A percentile compares a stretch with the other conserved stretches of the same genome.
Evolutionary conservation across 2,797 vertebrate species (phyloP).

Genomic region (Molossus alvarezi): DNA sequence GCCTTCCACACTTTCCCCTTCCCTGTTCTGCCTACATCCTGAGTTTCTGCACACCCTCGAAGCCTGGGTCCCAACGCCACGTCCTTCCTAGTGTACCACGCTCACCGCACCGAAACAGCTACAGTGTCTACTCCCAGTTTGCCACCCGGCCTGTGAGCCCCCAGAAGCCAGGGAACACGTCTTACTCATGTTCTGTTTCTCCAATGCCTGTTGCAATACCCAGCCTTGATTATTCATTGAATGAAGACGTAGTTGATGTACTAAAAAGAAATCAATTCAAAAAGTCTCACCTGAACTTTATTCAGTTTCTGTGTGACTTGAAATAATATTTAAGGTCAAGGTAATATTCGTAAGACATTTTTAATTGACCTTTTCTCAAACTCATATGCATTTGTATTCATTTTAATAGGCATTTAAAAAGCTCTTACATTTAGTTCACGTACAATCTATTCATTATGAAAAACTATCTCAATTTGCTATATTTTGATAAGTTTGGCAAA

Average conservation of each 20-base stretch:
- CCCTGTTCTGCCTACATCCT: not conserved
- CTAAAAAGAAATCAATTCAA: conserved; percentile 62
- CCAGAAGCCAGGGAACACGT: not conserved
- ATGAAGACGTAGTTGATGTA: conserved; percentile 37
- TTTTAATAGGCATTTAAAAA: conserved; percentile 54
- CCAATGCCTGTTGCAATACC: not conserved
- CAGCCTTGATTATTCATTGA: conserved; percentile 33
- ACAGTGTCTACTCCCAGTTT: not conserved
- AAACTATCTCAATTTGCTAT: conserved; percentile 29
- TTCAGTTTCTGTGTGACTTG: conserved; percentile 48
- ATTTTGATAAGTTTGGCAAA: conserved; percentile 45
- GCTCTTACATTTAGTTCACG: conserved; percentile 38
- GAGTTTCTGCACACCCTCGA: not conserved
- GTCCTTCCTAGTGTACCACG: not conserved
- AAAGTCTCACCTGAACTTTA: conserved; percentile 36
- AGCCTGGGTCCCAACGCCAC: not conserved
- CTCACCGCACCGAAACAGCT: conserved; percentile 1
- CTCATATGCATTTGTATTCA: conserved; percentile 10
- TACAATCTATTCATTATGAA: conserved; percentile 40
- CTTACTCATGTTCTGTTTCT: not conserved
- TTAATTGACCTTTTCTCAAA: conserved; percentile 59
- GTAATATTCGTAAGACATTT: conserved; percentile 40
- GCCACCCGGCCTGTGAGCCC: not conserved
- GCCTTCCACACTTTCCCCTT: not conserved
- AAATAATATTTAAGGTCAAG: conserved; percentile 67